Evolutionary conservation across 2,888 invertebrate genomes (phyloP).

Genomic region (Podabrus alpinus): DNA sequence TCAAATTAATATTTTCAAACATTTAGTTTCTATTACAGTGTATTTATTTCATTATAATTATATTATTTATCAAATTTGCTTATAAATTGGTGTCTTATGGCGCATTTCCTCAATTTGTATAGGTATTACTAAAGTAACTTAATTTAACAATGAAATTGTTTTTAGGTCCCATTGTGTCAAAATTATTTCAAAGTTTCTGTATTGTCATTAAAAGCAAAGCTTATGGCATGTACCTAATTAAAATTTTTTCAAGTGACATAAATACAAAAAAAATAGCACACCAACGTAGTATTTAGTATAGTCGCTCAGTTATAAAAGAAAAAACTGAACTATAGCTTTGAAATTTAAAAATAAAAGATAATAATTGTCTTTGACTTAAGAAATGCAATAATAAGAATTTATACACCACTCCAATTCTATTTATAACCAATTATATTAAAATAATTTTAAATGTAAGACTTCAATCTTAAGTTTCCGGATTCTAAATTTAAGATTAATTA

Average conservation of each 20-base stretch:
- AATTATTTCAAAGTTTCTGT: too few species aligned
- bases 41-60: too few species aligned
- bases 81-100: too few species aligned
- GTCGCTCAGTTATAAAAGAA: background rate
- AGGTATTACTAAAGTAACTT: too few species aligned
- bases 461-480: background rate
- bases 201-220: background rate
- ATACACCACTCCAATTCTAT: background rate
- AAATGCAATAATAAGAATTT: background rate
- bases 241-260: background rate
- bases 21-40: too few species aligned
- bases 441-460: background rate
- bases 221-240: background rate
- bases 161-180: too few species aligned
- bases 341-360: background rate
- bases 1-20: too few species aligned
- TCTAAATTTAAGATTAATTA: background rate
- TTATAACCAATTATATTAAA: background rate
- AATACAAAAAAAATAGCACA: background rate
- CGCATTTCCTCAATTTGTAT: too few species aligned
- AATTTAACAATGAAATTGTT: too few species aligned
- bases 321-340: background rate
- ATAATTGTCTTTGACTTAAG: background rate
- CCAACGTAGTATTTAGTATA: background rate
- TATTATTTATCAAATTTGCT: too few species aligned